Evolutionary conservation across 2,888 invertebrate species (phyloP), one percentile per base, ranked within the genome.

Genomic region (Acleris holmiana): DNA sequence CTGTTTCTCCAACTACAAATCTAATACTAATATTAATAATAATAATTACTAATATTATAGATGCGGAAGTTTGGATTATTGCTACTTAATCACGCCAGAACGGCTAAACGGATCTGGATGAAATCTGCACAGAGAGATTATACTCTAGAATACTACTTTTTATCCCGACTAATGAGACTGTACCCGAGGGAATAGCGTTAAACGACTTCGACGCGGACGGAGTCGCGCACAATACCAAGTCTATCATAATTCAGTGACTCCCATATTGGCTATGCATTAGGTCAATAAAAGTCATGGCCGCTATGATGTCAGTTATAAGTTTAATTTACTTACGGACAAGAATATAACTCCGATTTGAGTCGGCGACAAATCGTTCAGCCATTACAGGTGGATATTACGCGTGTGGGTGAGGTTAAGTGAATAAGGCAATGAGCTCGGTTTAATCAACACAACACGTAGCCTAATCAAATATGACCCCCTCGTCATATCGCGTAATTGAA

Each of bases 401-500:
- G 79, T 76, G 83, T 82, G 80, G 82, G 80, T 76, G 83, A 77
- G 77, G 76, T 80, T 82, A 84, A 88, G 83, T 84, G 86, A 88
- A 86, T 89, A 88, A 86, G 84, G 88, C 88, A 91, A 91, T 90
- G 89, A 89, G 87, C 86, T 90, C 81, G 82, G 85, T 90, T 91
- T 91, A 91, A 91, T 91, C 88, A 89, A 90, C 89, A 89, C 86
- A 88, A 89, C 89, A 85, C 85, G 85, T 87, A 85, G 84, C 85
- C 86, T 92, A 90, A 91, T 91, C 91, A 91, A 91, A 92, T 90
- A 91, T 91, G 88, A 89, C 85, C 86, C 90, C 84, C 86, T 86
- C 85, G 87, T 87, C 87, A 89, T 89, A 89, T 87, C 83, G 84
- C 79, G 88, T 90, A 91, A 91, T 89, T 89, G 89, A 90, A 90